Conservation (phyloP, 2,113 vertebrate species). For the Triplophysa siluroides region DNA sequence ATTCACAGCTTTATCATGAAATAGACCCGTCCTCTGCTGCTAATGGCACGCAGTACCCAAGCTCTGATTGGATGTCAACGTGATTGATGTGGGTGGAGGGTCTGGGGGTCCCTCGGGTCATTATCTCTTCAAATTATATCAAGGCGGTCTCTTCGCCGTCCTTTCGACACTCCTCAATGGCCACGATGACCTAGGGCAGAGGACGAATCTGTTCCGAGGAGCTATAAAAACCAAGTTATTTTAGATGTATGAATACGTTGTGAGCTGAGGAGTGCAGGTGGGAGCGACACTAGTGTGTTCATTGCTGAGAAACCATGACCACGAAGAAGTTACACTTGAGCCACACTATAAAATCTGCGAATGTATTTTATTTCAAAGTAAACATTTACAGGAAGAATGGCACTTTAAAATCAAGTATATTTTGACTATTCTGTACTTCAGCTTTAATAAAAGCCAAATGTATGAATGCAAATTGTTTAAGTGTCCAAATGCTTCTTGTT, state of each 20-base stretch:
- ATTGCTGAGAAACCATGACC: no score
- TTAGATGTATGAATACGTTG: neutral
- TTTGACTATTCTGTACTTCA: no score
- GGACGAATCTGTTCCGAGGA: neutral
- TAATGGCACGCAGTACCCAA: conserved; percentile 9
- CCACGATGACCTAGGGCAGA: neutral
- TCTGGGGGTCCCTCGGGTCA: conserved; percentile 14
- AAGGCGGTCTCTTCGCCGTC: conserved; percentile 8
- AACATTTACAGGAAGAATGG: neutral
- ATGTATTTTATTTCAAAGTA: no score
- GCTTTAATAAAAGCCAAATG: no score
- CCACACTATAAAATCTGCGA: no score
- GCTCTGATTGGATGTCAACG: conserved; percentile 51
- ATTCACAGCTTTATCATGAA: conserved; percentile 10
- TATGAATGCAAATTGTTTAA: no score
- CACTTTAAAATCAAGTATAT: no score
- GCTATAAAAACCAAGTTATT: neutral
- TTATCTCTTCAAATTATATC: conserved; percentile 47
- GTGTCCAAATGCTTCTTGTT: no score
- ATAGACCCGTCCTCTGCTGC: conserved; percentile 33
- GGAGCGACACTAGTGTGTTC: neutral
- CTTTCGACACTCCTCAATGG: conserved; percentile 1
- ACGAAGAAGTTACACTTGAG: no score
- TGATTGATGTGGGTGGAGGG: conserved; percentile 33
- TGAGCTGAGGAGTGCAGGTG: neutral